phyloP scores from a whole-genome alignment of 2,797 vertebrate species.

The Sphenopsis melanotis region DNA sequence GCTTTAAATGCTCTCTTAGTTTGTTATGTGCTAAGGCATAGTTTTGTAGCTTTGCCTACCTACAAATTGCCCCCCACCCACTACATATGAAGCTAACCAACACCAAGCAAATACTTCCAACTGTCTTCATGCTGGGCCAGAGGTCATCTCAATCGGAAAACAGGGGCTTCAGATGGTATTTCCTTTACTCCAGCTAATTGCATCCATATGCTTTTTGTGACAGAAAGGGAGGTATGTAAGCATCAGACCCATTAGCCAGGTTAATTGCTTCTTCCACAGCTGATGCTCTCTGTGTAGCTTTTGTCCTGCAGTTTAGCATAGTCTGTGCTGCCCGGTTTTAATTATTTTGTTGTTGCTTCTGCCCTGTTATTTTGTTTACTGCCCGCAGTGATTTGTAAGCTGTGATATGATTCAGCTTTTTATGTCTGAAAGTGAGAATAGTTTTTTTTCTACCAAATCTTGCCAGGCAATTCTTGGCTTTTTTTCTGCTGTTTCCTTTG shows the following conservation, averaged over 20 bases:
- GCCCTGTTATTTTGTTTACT: not conserved
- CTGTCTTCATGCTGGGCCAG: conserved; percentile 37
- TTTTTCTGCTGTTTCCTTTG: not conserved
- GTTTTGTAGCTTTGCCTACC: not conserved
- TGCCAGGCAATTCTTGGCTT: not conserved
- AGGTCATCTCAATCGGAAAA: conserved; percentile 66
- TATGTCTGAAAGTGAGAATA: not conserved
- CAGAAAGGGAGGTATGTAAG: conserved; percentile 13
- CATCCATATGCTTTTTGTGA: conserved; percentile 57
- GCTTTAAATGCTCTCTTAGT: not conserved
- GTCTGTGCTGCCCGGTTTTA: not conserved
- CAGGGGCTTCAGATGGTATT: conserved; percentile 63
- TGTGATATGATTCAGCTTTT: not conserved
- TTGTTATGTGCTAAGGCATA: not conserved
- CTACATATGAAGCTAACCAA: not conserved
- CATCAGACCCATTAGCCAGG: conserved; percentile 7
- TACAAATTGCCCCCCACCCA: not conserved
- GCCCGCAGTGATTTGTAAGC: not conserved
- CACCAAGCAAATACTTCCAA: conserved; percentile 30
- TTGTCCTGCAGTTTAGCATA: not conserved
- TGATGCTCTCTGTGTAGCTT: not conserved
- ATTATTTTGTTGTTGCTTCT: conserved; percentile 40
- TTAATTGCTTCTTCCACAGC: conserved; percentile 32
- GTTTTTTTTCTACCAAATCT: not conserved
- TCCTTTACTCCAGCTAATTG: conserved; percentile 60